A percentile compares a stretch with the other conserved stretches of the same genome.
Conservation (phyloP, 1,140 invertebrate species). For the Dermatophagoides farinae region DNA sequence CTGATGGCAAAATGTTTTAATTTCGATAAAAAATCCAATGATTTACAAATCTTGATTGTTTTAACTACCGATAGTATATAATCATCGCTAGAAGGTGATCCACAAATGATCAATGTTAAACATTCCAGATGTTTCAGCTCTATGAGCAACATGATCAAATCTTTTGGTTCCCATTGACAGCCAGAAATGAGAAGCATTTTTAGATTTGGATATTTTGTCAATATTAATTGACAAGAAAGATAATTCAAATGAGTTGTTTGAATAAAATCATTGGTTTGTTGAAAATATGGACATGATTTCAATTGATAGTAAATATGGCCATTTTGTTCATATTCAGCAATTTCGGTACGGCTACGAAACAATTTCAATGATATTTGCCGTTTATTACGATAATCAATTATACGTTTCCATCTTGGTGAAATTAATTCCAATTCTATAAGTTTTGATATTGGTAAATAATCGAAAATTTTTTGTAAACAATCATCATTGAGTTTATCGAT, state of each 20-base stretch:
- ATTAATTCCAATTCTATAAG: neutral
- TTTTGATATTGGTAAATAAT: neutral
- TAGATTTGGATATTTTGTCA: neutral
- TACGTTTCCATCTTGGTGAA: neutral
- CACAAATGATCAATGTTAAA: neutral
- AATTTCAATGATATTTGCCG: neutral
- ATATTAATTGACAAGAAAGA: neutral
- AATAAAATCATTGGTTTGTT: neutral
- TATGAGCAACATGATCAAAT: neutral
- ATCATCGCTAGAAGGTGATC: neutral
- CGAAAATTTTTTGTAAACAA: conserved; percentile 1
- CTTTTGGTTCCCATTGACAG: neutral
- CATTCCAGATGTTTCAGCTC: neutral
- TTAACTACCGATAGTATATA: neutral
- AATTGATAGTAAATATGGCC: neutral
- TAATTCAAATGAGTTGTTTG: neutral
- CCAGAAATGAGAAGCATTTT: neutral
- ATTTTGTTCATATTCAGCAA: neutral
- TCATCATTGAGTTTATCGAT: neutral
- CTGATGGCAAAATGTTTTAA: conserved; percentile 3
- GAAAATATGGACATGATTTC: neutral
- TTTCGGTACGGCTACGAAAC: neutral
- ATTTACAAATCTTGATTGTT: neutral
- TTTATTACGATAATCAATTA: neutral
- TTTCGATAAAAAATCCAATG: neutral